Evolutionary conservation across 2,888 invertebrate genomes (phyloP).

Genomic region (Tenthredo amoena): DNA sequence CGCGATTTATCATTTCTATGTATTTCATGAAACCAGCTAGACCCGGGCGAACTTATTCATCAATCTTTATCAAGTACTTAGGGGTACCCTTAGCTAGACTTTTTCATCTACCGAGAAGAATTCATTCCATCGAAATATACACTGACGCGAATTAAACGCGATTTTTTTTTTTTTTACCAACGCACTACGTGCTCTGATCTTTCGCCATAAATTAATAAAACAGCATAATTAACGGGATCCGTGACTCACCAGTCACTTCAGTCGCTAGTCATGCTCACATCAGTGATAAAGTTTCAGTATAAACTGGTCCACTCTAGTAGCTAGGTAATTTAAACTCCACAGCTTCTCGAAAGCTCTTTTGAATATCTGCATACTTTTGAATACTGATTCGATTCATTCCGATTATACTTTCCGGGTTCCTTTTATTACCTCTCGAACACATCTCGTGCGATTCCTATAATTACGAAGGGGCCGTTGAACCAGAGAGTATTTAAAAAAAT

Average conservation of each 20-base stretch:
- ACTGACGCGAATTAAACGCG: background rate
- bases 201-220: conserved; percentile 59
- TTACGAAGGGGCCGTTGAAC: conserved; percentile 2
- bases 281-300: background rate
- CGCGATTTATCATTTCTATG: background rate
- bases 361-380: background rate
- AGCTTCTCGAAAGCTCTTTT: background rate
- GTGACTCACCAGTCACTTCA: conserved; percentile 55
- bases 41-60: background rate
- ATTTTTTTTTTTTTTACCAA: background rate
- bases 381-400: background rate
- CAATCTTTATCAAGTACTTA: background rate
- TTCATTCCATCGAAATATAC: background rate
- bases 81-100: background rate
- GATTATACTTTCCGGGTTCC: background rate
- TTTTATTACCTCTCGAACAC: background rate
- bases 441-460: background rate
- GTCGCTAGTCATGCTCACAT: background rate
- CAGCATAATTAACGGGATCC: conserved; percentile 57
- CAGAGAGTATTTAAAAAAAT: background rate
- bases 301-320: conserved; percentile 27
- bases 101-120: background rate
- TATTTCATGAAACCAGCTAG: background rate
- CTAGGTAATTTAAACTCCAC: background rate
- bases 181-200: background rate